Conservation (phyloP, 1,140 invertebrate genomes). For the Bradynema listronoti region DNA sequence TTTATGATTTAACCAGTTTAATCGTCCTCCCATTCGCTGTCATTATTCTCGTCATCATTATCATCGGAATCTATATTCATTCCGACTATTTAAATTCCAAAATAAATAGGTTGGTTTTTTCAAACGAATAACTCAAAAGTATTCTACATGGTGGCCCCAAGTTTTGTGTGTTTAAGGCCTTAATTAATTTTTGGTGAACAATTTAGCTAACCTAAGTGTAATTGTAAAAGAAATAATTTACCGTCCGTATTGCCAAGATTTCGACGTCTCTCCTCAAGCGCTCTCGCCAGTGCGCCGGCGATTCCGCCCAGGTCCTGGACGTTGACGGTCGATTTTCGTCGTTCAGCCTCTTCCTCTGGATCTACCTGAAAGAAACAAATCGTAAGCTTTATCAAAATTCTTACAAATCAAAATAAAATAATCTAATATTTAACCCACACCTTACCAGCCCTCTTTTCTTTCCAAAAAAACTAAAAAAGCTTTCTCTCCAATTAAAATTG, state of each 20-base stretch:
- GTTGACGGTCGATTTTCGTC: constrained; percentile 25
- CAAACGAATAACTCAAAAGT: too few species aligned
- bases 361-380: constrained; percentile 30
- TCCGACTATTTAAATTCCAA: neutral
- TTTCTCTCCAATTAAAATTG: neutral
- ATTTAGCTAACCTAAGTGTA: constrained; percentile 5
- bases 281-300: constrained; percentile 39
- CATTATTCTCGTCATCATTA: constrained; percentile 20
- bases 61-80: constrained; percentile 36
- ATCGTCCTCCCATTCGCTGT: constrained; percentile 44
- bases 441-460: neutral
- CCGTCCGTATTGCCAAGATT: constrained; percentile 34
- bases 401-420: too few species aligned
- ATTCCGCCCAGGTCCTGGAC: constrained; percentile 37
- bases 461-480: neutral
- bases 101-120: too few species aligned
- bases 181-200: too few species aligned
- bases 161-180: too few species aligned
- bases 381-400: neutral
- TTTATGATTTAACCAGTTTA: too few species aligned
- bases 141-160: too few species aligned
- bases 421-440: too few species aligned
- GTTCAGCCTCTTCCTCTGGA: constrained; percentile 19
- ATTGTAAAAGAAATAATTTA: constrained; percentile 4
- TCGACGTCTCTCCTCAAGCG: constrained; percentile 37